phyloP scores from a whole-genome alignment of 2,888 invertebrate genomes.

The Caenorhabditis sp. region DNA sequence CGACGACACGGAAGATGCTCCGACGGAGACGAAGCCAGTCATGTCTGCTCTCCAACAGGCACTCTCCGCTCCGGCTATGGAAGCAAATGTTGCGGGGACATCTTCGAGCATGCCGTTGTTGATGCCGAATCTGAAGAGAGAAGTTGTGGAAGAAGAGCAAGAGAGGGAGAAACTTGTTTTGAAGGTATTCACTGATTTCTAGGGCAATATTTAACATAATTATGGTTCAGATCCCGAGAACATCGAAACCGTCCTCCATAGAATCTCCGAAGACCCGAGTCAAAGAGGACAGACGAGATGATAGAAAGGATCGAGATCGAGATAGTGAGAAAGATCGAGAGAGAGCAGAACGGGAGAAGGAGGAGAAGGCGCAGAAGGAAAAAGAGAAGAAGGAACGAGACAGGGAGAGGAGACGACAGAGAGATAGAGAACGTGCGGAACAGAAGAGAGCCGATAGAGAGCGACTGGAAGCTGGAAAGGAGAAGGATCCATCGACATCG shows the following conservation, averaged over 20 bases:
- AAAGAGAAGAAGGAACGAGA: conserved; percentile 45
- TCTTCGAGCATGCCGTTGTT: background rate
- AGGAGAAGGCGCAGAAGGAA: conserved; percentile 33
- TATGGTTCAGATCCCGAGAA: conserved; percentile 43
- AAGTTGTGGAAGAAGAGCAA: conserved; percentile 13
- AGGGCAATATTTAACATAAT: background rate
- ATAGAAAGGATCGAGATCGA: conserved; percentile 30
- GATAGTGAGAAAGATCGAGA: conserved; percentile 39
- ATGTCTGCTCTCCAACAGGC: conserved; percentile 21
- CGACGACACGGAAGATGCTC: conserved; percentile 35
- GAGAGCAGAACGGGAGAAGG: conserved; percentile 28
- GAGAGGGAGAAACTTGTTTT: conserved; percentile 43
- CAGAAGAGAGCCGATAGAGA: conserved; percentile 28
- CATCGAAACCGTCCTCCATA: conserved; percentile 31
- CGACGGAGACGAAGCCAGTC: conserved; percentile 8
- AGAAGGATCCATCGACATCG: conserved; percentile 20
- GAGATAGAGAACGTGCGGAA: conserved; percentile 35
- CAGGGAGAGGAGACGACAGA: conserved; percentile 16
- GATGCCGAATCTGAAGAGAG: conserved; percentile 19
- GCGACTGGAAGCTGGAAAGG: conserved; percentile 9
- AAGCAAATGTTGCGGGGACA: too few species aligned
- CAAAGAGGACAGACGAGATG: conserved; percentile 39
- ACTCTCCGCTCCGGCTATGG: background rate
- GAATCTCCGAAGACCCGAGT: conserved; percentile 26
- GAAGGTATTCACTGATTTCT: too few species aligned